Evolutionary conservation across 2,113 vertebrate species (phyloP).

Genomic region (Corythornis vintsioides): DNA sequence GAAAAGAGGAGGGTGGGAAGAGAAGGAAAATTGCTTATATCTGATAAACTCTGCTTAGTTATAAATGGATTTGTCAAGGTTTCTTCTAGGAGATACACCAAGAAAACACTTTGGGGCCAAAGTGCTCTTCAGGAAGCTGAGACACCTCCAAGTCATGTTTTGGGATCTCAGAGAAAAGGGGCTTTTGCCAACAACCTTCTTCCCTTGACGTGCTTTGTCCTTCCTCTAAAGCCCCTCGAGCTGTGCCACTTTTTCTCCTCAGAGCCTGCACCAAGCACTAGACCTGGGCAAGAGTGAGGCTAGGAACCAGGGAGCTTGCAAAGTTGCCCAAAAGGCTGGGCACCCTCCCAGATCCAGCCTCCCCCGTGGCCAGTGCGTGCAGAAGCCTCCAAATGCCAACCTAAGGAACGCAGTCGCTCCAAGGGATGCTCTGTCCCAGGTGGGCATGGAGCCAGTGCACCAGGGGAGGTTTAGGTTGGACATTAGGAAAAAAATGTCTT

Average conservation of each 20-base stretch:
- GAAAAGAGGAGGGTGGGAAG: background rate
- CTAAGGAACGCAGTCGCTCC: background rate
- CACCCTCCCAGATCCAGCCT: background rate
- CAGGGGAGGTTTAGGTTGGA: no score
- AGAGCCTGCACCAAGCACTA: background rate
- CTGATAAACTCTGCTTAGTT: background rate
- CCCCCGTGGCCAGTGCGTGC: fast-evolving
- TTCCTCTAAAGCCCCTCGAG: background rate
- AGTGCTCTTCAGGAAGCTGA: background rate
- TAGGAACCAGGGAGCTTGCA: background rate
- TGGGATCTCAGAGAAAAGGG: background rate
- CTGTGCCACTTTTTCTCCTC: background rate
- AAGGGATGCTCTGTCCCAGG: background rate
- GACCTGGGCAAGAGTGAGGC: background rate
- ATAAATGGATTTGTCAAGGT: background rate
- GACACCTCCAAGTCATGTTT: background rate
- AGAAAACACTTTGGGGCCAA: background rate
- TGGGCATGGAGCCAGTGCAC: fast-evolving
- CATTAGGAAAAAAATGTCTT: no score
- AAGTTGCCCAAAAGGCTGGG: background rate
- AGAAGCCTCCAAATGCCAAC: background rate
- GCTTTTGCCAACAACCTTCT: background rate
- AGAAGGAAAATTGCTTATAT: background rate
- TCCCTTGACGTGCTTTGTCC: background rate
- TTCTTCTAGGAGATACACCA: background rate